These are phyloP conservation scores for Eulemur macaco DNA, from an alignment of 2,113 vertebrate genomes.

Conservation along the genomic window DNA sequence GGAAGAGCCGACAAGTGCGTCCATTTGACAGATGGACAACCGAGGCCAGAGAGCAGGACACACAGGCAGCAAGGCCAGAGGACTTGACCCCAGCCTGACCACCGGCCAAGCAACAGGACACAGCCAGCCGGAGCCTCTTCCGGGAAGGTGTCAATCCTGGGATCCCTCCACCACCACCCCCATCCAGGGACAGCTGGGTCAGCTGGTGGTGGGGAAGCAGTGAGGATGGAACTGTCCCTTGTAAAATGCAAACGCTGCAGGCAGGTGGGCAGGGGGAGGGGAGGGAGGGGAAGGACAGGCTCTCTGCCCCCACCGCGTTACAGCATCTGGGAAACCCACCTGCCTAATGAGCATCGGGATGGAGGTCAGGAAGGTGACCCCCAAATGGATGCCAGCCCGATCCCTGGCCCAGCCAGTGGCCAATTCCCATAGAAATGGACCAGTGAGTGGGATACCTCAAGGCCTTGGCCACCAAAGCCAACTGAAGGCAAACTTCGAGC, in stretches of 20 bases:
- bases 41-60: fast-evolving
- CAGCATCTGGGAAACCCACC: background rate
- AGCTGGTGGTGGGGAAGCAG: background rate
- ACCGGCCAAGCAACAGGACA: background rate
- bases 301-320: background rate
- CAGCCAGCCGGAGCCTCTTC: background rate
- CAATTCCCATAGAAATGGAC: background rate
- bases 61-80: background rate
- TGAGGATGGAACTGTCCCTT: background rate
- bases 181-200: fast-evolving
- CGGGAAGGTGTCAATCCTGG: background rate
- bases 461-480: background rate
- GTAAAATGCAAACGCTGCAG: fast-evolving
- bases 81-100: background rate
- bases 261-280: fast-evolving
- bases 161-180: background rate
- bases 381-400: background rate
- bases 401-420: background rate
- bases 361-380: background rate
- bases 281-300: fast-evolving
- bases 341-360: fast-evolving
- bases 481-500: background rate
- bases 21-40: background rate
- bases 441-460: background rate
- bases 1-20: fast-evolving